These are phyloP conservation scores for Calycopis cecrops DNA, from an alignment of 1,140 invertebrate species.

Conservation along the genomic window DNA sequence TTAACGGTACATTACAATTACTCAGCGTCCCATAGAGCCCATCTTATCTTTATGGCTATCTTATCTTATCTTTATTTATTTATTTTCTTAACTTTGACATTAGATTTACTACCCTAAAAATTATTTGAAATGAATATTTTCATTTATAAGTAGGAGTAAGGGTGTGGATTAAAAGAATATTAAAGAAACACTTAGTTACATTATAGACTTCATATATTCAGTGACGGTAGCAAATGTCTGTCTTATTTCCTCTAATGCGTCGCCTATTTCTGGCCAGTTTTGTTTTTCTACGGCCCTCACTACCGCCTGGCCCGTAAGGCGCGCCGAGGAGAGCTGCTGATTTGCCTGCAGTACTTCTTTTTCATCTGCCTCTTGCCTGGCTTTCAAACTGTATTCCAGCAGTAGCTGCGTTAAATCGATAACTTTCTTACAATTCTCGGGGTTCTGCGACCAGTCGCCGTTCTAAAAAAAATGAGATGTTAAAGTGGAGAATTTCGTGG, in stretches of 20 bases:
- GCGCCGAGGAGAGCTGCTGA: conserved; percentile 77
- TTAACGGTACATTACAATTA: too few relatives aligned
- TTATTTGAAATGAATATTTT: too few relatives aligned
- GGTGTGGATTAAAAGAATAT: too few relatives aligned
- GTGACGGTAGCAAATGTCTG: conserved; percentile 51
- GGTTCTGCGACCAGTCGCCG: conserved; percentile 77
- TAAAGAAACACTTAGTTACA: conserved; percentile 30
- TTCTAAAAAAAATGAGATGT: conserved; percentile 71
- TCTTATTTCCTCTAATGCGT: conserved; percentile 40
- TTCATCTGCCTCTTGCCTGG: conserved; percentile 48
- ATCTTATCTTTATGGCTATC: too few relatives aligned
- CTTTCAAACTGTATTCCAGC: conserved; percentile 56
- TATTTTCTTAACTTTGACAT: too few relatives aligned
- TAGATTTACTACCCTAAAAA: too few relatives aligned
- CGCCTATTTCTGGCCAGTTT: conserved; percentile 57
- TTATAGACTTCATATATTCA: conserved; percentile 64
- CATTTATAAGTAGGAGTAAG: too few relatives aligned
- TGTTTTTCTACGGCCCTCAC: conserved; percentile 72
- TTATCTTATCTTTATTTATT: too few relatives aligned
- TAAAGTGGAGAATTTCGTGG: too few relatives aligned
- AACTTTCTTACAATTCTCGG: conserved; percentile 66
- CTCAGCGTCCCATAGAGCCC: too few relatives aligned
- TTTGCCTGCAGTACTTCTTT: conserved; percentile 78
- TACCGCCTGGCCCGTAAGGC: conserved; percentile 76
- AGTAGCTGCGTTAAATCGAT: conserved; percentile 47